Evolutionary conservation across 2,888 invertebrate genomes (phyloP).

Genomic region (Agrochola litura): DNA sequence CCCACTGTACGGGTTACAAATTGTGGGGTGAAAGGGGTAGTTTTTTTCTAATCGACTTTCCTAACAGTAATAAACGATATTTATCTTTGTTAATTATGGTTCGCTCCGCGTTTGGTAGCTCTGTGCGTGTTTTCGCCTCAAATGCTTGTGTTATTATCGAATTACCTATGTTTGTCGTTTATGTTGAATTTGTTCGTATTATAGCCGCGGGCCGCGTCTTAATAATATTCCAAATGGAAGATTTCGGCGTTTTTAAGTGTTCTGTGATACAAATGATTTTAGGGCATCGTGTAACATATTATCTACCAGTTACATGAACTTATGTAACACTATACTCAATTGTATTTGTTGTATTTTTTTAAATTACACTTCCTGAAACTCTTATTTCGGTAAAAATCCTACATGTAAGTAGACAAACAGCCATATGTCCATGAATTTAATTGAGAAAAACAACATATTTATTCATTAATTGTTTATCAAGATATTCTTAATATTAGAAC

Average conservation of each 20-base stretch:
- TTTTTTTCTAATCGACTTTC: constrained; percentile 90
- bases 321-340: not conserved
- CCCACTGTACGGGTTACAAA: constrained; percentile 91
- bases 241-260: constrained; percentile 30
- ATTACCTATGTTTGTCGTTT: constrained; percentile 87
- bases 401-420: not conserved
- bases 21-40: constrained; percentile 91
- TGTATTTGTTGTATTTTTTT: too few relatives aligned
- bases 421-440: not conserved
- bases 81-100: constrained; percentile 91
- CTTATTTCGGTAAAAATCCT: not conserved
- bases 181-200: constrained; percentile 75
- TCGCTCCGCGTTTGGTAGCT: constrained; percentile 87
- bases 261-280: constrained; percentile 27
- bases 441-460: not conserved
- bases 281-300: constrained; percentile 8
- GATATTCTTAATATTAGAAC: not conserved
- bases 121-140: constrained; percentile 86
- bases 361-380: not conserved
- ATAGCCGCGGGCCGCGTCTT: constrained; percentile 66
- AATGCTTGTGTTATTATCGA: constrained; percentile 88
- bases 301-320: not conserved
- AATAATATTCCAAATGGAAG: constrained; percentile 50
- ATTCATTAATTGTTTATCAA: not conserved
- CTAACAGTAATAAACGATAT: constrained; percentile 91